Evolutionary conservation across 37 sponge, comb jelly and placozoan genomes (phyloP).

Genomic region (Hexactinellida sp.): DNA sequence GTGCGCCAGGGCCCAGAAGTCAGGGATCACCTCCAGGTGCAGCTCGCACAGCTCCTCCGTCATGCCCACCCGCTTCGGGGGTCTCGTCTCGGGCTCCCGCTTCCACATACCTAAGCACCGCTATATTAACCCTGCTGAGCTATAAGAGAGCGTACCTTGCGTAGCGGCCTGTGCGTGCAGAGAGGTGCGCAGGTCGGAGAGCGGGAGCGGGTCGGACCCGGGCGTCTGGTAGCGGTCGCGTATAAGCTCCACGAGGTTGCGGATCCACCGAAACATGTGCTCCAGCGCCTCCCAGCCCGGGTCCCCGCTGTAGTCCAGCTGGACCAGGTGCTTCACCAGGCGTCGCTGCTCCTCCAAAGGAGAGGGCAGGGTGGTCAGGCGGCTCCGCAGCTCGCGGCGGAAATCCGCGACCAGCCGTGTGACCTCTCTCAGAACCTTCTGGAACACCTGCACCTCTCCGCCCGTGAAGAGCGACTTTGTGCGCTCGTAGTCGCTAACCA

Average conservation of each 20-base stretch:
- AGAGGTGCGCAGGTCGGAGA: neutral
- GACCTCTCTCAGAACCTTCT: slow-evolving; percentile 72
- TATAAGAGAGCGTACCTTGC: neutral
- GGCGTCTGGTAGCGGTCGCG: slow-evolving; percentile 40
- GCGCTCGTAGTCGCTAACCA: slow-evolving; percentile 74
- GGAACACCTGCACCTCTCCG: slow-evolving; percentile 75
- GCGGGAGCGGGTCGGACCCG: neutral
- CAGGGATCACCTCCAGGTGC: slow-evolving; percentile 47
- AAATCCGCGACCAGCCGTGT: slow-evolving; percentile 49
- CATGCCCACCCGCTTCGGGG: slow-evolving; percentile 55
- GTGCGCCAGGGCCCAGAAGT: slow-evolving; percentile 66
- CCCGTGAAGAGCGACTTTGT: slow-evolving; percentile 69
- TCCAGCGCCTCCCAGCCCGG: slow-evolving; percentile 83
- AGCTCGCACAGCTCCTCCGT: slow-evolving; percentile 66
- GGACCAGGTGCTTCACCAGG: slow-evolving; percentile 72
- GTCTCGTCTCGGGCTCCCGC: neutral
- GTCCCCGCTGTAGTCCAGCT: slow-evolving; percentile 74
- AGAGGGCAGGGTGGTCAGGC: slow-evolving; percentile 42
- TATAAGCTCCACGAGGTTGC: slow-evolving; percentile 30
- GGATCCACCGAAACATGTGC: slow-evolving; percentile 54
- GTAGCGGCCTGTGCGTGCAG: neutral
- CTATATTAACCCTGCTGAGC: neutral
- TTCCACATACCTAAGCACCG: neutral
- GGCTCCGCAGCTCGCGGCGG: slow-evolving; percentile 38
- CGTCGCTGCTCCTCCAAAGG: slow-evolving; percentile 68